Evolutionary conservation across 1,140 invertebrate genomes (phyloP).

Genomic region (Drosophila ogumai): DNA sequence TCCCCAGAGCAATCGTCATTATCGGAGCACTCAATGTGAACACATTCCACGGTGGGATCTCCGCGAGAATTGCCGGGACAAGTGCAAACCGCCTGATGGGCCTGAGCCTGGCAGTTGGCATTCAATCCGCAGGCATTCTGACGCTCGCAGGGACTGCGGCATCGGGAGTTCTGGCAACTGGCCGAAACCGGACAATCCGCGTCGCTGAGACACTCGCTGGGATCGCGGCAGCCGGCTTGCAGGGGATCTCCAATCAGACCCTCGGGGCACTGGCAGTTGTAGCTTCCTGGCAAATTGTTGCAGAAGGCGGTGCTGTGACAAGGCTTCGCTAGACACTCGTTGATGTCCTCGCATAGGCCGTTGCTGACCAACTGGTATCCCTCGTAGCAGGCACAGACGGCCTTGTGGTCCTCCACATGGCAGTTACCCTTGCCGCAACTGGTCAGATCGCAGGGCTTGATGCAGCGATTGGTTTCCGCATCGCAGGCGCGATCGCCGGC

Average conservation of each 20-base stretch:
- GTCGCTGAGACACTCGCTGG: constrained; percentile 93
- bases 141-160: constrained; percentile 92
- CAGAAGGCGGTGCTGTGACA: constrained; percentile 92
- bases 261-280: constrained; percentile 90
- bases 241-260: constrained; percentile 92
- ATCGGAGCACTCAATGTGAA: constrained; percentile 91
- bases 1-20: constrained; percentile 90
- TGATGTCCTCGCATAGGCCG: constrained; percentile 91
- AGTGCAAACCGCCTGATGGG: constrained; percentile 90
- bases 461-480: constrained; percentile 90
- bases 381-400: constrained; percentile 90
- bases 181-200: constrained; percentile 92
- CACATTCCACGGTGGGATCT: constrained; percentile 90
- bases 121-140: constrained; percentile 89
- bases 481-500: constrained; percentile 91
- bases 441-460: constrained; percentile 91
- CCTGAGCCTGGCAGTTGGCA: constrained; percentile 89
- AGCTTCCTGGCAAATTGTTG: constrained; percentile 91
- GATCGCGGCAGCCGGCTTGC: constrained; percentile 89
- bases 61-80: constrained; percentile 92
- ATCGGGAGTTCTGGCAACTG: constrained; percentile 91
- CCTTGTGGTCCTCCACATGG: constrained; percentile 89
- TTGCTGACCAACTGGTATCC: constrained; percentile 90
- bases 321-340: constrained; percentile 91
- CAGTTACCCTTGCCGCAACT: constrained; percentile 91